Conservation (phyloP, 1,140 invertebrate species). For the Neodiprion pinetum region DNA sequence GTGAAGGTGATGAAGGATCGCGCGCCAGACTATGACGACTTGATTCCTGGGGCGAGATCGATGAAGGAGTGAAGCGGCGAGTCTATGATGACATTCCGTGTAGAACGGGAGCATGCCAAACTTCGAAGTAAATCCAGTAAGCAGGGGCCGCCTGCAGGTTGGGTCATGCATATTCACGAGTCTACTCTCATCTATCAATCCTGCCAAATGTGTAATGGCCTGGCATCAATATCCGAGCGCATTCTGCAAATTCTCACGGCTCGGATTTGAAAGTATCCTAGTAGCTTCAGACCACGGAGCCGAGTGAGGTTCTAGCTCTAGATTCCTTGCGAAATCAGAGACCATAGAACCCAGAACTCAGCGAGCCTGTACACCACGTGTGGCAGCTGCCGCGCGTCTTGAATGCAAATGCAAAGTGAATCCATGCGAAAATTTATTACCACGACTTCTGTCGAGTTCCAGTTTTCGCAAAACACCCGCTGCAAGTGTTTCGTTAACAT, state of each 20-base stretch:
- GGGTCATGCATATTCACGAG: slow-evolving; percentile 14
- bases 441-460: background rate
- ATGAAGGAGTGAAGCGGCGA: background rate
- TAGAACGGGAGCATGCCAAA: slow-evolving; percentile 3
- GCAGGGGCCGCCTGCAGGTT: background rate
- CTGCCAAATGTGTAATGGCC: slow-evolving; percentile 15
- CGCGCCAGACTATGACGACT: background rate
- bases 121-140: slow-evolving; percentile 1
- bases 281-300: background rate
- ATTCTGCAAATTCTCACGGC: slow-evolving; percentile 21
- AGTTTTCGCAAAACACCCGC: background rate
- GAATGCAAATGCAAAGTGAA: slow-evolving; percentile 16
- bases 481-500: too few relatives aligned
- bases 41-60: background rate
- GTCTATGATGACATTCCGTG: background rate
- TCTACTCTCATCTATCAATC: slow-evolving; percentile 8
- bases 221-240: slow-evolving; percentile 14
- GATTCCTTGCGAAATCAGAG: slow-evolving; percentile 17
- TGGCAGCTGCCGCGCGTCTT: slow-evolving; percentile 11
- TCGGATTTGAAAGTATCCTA: slow-evolving; percentile 16
- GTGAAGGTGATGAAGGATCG: too few relatives aligned
- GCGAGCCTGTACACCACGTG: background rate
- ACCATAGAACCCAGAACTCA: slow-evolving; percentile 4
- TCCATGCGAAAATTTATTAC: background rate
- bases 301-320: slow-evolving; percentile 7